Conservation (phyloP, 2,113 vertebrate species). For the Polyodon spathula region DNA sequence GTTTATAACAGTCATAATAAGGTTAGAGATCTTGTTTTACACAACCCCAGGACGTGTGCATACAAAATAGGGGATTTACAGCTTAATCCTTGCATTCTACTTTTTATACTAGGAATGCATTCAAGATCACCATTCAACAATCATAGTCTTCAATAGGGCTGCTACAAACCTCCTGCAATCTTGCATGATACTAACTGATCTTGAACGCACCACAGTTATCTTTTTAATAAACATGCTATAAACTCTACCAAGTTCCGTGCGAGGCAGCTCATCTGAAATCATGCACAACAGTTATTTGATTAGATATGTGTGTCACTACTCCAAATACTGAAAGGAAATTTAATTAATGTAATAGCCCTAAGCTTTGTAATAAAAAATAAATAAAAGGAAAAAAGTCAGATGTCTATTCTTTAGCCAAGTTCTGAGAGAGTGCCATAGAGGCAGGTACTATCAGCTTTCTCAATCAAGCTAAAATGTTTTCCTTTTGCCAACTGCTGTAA, state of each 20-base stretch:
- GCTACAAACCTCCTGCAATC: too few relatives aligned
- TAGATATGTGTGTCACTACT: not conserved
- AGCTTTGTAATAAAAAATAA: not conserved
- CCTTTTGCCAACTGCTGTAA: not conserved
- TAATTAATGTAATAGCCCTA: too few relatives aligned
- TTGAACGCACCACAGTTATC: too few relatives aligned
- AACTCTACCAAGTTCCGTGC: not conserved
- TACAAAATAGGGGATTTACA: too few relatives aligned
- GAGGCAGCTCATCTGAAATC: not conserved
- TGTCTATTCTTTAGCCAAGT: not conserved
- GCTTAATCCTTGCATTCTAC: too few relatives aligned
- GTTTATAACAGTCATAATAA: too few relatives aligned
- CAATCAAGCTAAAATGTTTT: not conserved
- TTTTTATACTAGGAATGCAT: too few relatives aligned
- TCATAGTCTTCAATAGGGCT: too few relatives aligned
- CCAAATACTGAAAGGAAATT: not conserved
- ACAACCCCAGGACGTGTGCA: too few relatives aligned
- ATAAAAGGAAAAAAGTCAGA: not conserved
- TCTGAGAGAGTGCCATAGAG: not conserved
- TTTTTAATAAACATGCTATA: not conserved
- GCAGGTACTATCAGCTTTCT: not conserved
- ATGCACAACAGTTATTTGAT: not conserved
- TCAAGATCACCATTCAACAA: too few relatives aligned
- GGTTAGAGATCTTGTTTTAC: too few relatives aligned
- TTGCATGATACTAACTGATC: too few relatives aligned